Conservation (phyloP, 2,113 vertebrate genomes). For the Benitochromis conjunctus region DNA sequence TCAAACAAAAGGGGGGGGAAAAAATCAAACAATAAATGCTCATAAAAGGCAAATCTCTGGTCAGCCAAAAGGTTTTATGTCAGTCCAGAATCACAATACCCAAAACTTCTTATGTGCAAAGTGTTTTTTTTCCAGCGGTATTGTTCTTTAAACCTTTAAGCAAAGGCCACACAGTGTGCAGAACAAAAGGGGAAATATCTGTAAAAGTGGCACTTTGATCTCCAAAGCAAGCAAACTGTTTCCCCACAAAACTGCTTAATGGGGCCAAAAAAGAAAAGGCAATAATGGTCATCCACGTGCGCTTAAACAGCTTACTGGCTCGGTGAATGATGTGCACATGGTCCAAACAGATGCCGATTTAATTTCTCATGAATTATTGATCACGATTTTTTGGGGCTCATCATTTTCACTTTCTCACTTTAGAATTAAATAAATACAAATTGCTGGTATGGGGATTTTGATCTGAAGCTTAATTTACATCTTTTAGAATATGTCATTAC, state of each 20-base stretch:
- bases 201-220: conserved; percentile 36
- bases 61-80: conserved; percentile 51
- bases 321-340: neutral
- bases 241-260: conserved; percentile 30
- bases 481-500: neutral
- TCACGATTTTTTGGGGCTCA: neutral
- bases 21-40: conserved; percentile 37
- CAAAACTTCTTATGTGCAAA: conserved; percentile 16
- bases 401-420: conserved; percentile 1
- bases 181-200: conserved; percentile 35
- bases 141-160: conserved; percentile 34
- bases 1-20: neutral
- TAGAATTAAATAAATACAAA: neutral
- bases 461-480: neutral
- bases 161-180: conserved; percentile 46
- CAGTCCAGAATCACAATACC: conserved; percentile 14
- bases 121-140: conserved; percentile 34
- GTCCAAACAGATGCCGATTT: neutral
- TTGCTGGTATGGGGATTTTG: neutral
- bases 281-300: neutral
- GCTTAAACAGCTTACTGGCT: conserved; percentile 1
- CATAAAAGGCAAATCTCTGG: conserved; percentile 1
- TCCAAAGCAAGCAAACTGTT: conserved; percentile 24
- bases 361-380: conserved; percentile 38
- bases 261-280: neutral